A percentile compares a stretch with the other conserved stretches of the same genome.
Conservation (phyloP, 2,797 vertebrate genomes). For the Gobio occitaniae region DNA sequence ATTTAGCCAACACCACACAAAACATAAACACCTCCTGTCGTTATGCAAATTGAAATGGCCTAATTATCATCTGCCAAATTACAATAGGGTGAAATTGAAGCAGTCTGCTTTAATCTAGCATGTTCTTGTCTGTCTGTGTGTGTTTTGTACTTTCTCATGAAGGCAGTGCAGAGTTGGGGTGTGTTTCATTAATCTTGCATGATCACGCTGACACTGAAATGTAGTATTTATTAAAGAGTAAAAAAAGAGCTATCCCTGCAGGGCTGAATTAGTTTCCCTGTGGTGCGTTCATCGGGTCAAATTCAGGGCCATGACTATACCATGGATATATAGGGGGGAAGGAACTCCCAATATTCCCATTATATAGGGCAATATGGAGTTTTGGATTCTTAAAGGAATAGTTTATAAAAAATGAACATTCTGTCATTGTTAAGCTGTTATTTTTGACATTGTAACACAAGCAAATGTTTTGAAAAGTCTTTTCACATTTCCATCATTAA, state of each 20-base stretch:
- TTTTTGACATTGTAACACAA: no score
- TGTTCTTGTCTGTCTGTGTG: conserved; percentile 1
- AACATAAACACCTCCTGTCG: conserved; percentile 42
- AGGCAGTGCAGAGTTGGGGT: background rate
- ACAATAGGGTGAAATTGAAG: conserved; percentile 45
- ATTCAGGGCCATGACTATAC: background rate
- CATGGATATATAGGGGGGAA: background rate
- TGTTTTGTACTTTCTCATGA: conserved; percentile 17
- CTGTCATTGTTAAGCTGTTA: background rate
- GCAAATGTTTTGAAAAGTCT: no score
- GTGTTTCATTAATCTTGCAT: conserved; percentile 29
- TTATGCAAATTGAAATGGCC: conserved; percentile 68
- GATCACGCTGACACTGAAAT: conserved; percentile 25
- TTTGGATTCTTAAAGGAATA: background rate
- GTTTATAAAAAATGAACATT: no score
- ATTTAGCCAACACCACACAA: conserved; percentile 57
- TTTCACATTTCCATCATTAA: no score
- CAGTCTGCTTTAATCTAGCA: conserved; percentile 31
- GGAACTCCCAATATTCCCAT: background rate
- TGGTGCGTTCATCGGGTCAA: background rate
- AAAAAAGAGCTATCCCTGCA: background rate
- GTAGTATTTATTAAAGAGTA: conserved; percentile 15
- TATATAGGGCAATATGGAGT: background rate
- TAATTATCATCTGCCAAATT: conserved; percentile 67
- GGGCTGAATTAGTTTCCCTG: background rate